Evolutionary conservation across 2,113 vertebrate genomes (phyloP), one percentile per base, ranked within the genome.

Genomic region (Typhlomys cinereus): DNA sequence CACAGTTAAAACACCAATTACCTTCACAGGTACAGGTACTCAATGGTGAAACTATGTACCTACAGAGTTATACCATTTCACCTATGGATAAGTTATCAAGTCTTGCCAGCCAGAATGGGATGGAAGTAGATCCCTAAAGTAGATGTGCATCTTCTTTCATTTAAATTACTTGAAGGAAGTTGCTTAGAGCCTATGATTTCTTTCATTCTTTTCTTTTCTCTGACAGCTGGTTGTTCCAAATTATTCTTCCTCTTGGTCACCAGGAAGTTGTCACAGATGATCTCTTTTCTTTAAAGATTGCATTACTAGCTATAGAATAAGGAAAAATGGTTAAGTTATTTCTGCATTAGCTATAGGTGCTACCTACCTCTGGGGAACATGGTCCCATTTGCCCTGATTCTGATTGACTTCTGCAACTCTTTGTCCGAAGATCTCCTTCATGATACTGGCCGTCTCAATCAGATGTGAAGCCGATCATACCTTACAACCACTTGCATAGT

Each of bases 361-460:
- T 90, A 46, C 96, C 93, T 96, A 92, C 90, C 90, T 96, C 92
- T 73, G 5, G 6, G 54, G 67, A 46, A 83, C 67, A 76, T 84
- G 46, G 70, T 61, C 83, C 29, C 92, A 36, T 92, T 67, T 75
- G 25, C 85, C 61, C 80, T 67, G 59, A 57, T 59, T 66, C 92
- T 57, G 74, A 81, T 75, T 74, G 78, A 44, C 82, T 92, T 54
- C 70, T 66, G 78, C 75, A 86, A 88, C 44, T 89, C 85, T 90
- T 18, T 81, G 78, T 94, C 92, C 64, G 86, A 88, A 84, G 84
- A 94, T 54, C 88, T 71, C 70, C 88, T 88, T 90, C 90, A 75
- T 78, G 92, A 96, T 93, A 95, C 92, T 96, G 81, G 94, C 78
- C 83, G 88, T 94, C 84, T 95, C 94, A 95, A 94, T 44, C 0